Evolutionary conservation across 2,888 invertebrate genomes (phyloP).

Genomic region (Mythimna impura): DNA sequence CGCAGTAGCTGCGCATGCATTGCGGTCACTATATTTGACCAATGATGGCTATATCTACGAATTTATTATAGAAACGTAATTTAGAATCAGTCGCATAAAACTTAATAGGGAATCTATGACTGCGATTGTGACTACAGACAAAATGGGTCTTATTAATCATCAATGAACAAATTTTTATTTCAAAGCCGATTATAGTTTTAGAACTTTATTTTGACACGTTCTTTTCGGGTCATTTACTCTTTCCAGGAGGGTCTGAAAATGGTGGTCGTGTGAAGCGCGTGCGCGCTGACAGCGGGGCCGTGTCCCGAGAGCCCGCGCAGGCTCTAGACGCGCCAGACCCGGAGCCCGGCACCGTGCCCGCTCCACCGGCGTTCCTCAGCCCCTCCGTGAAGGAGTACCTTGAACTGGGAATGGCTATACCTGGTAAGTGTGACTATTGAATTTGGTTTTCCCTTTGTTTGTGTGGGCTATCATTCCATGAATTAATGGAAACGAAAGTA

Average conservation of each 20-base stretch:
- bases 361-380: conserved; percentile 95
- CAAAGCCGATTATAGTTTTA: background rate
- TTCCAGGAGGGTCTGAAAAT: conserved; percentile 91
- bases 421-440: conserved; percentile 90
- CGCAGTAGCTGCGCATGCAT: too few relatives aligned
- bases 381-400: conserved; percentile 96
- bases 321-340: conserved; percentile 88
- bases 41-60: too few relatives aligned
- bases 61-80: too few relatives aligned
- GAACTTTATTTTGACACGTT: conserved; percentile 15
- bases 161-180: too few relatives aligned
- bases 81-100: too few relatives aligned
- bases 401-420: conserved; percentile 96
- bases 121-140: background rate
- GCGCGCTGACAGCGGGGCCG: conserved; percentile 82
- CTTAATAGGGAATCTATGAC: too few relatives aligned
- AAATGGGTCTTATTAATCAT: background rate
- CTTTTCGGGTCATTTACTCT: conserved; percentile 15
- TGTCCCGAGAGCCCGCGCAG: conserved; percentile 83
- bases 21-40: too few relatives aligned
- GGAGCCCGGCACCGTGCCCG: conserved; percentile 87
- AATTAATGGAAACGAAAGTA: background rate
- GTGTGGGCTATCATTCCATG: background rate
- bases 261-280: conserved; percentile 92
- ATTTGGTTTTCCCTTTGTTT: background rate